Evolutionary conservation across 2,888 invertebrate genomes (phyloP).

Genomic region (Eilema caniola): DNA sequence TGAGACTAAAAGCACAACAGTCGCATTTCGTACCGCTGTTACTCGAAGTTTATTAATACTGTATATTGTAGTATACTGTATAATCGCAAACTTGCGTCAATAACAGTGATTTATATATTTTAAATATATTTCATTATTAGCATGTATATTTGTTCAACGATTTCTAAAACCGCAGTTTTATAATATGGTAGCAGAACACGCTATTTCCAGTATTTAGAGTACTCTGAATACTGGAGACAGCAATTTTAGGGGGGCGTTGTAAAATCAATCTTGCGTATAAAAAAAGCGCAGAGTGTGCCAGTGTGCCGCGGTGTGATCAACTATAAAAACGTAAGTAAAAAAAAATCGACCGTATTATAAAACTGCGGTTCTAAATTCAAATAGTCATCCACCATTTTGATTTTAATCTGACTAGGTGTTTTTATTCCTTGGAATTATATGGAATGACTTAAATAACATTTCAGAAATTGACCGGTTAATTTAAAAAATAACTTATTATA

Average conservation of each 20-base stretch:
- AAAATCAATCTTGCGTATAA: too few species aligned
- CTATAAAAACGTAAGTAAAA: background rate
- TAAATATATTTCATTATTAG: conserved; percentile 38
- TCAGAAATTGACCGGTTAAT: conserved; percentile 22
- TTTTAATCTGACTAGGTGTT: conserved; percentile 29
- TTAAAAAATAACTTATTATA: background rate
- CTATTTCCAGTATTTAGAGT: too few species aligned
- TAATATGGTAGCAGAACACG: conserved; percentile 15
- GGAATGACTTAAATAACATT: conserved; percentile 40
- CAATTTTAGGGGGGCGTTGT: too few species aligned
- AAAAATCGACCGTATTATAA: conserved; percentile 25
- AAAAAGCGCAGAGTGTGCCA: background rate
- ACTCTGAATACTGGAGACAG: too few species aligned
- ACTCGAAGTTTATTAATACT: background rate
- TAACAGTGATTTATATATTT: conserved; percentile 23
- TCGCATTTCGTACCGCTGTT: background rate
- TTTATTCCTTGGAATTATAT: conserved; percentile 29
- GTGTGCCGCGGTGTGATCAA: background rate
- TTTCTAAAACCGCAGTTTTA: conserved; percentile 37
- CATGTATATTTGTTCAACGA: conserved; percentile 34
- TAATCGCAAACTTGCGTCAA: conserved; percentile 26
- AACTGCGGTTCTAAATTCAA: conserved; percentile 27
- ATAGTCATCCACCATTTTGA: conserved; percentile 17
- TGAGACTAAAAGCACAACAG: background rate
- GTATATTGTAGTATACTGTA: background rate